Evolutionary conservation across 2,888 invertebrate genomes (phyloP).

Genomic region (Pharmacophagus antenor): DNA sequence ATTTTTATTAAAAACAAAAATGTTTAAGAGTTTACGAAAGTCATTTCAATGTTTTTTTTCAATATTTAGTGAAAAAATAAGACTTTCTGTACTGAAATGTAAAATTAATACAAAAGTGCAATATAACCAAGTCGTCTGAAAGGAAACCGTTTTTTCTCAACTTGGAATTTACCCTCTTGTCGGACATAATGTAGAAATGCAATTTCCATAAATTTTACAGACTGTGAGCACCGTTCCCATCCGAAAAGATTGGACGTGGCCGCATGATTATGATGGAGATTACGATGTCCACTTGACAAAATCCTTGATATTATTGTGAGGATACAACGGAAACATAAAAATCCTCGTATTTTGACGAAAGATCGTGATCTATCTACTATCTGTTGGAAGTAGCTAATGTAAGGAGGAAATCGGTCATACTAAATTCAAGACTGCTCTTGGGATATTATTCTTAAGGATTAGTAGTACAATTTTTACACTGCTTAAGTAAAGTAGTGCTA

Average conservation of each 20-base stretch:
- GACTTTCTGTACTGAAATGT: neutral
- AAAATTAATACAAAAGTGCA: conserved; percentile 18
- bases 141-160: conserved; percentile 31
- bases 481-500: no score
- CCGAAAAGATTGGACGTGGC: conserved; percentile 75
- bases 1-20: neutral
- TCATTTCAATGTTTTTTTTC: neutral
- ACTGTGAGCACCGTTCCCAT: conserved; percentile 67
- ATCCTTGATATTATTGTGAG: conserved; percentile 26
- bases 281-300: conserved; percentile 33
- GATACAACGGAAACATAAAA: conserved; percentile 7
- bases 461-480: no score
- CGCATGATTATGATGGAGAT: conserved; percentile 51
- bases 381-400: neutral
- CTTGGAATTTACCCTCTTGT: conserved; percentile 57
- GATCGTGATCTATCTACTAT: neutral
- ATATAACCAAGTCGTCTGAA: conserved; percentile 13
- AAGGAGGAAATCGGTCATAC: neutral
- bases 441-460: no score
- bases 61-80: neutral
- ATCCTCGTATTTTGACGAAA: neutral
- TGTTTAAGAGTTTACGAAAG: neutral
- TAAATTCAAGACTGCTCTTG: no score
- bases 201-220: conserved; percentile 81
- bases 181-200: conserved; percentile 72